Conservation (phyloP, 2,797 vertebrate species). For the Lacerta agilis region DNA sequence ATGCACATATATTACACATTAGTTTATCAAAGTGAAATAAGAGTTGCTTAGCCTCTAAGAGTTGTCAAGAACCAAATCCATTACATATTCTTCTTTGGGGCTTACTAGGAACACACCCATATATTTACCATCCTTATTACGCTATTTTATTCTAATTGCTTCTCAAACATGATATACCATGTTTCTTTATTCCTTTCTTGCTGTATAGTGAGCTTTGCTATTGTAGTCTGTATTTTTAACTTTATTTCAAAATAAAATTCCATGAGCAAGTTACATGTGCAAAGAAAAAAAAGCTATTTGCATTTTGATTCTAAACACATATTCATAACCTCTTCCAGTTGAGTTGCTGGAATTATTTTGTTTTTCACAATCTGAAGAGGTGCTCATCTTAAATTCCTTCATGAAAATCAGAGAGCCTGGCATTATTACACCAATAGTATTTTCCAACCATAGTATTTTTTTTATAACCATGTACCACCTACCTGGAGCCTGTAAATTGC, state of each 20-base stretch:
- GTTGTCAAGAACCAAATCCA: not conserved
- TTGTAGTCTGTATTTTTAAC: too few species aligned
- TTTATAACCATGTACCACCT: not conserved
- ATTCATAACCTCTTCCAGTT: not conserved
- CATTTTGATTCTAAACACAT: not conserved
- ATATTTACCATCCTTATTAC: too few species aligned
- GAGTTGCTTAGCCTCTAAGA: not conserved
- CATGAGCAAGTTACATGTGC: too few species aligned
- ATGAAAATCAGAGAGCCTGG: not conserved
- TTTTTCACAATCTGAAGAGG: not conserved
- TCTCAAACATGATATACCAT: too few species aligned
- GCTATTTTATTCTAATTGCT: too few species aligned
- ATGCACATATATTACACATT: not conserved
- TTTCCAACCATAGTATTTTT: not conserved
- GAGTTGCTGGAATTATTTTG: not conserved
- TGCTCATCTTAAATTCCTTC: not conserved
- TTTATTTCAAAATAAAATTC: too few species aligned
- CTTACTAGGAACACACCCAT: not conserved
- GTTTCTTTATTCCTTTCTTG: too few species aligned
- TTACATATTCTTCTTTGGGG: not conserved
- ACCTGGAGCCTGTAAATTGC: not conserved
- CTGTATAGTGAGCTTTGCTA: too few species aligned
- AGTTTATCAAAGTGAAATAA: not conserved
- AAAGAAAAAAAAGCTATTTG: too few species aligned
- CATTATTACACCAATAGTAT: not conserved